Evolutionary conservation across 1,140 invertebrate species (phyloP).

Genomic region (Platorchestia sp.): DNA sequence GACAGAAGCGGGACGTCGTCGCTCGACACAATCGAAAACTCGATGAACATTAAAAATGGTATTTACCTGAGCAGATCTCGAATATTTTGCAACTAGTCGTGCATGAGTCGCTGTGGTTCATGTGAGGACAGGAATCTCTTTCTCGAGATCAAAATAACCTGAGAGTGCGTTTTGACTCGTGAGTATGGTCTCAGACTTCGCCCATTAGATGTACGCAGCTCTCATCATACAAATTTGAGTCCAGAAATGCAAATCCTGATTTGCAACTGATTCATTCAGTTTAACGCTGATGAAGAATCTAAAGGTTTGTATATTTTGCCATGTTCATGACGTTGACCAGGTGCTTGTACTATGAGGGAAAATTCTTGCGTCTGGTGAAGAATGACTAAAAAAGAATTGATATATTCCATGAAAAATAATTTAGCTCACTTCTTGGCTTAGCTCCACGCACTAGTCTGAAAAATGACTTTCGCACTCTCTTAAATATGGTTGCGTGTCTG

Average conservation of each 20-base stretch:
- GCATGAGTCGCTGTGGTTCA: not conserved
- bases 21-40: not conserved
- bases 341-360: not conserved
- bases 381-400: not conserved
- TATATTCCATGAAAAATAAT: not conserved
- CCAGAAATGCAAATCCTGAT: not conserved
- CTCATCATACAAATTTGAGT: not conserved
- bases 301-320: not conserved
- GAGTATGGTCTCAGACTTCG: not conserved
- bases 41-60: not conserved
- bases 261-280: not conserved
- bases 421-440: not conserved
- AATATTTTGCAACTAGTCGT: not conserved
- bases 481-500: too few relatives aligned
- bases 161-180: not conserved
- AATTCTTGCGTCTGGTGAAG: not conserved
- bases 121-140: not conserved
- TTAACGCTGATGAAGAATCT: not conserved
- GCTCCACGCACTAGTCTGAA: too few relatives aligned
- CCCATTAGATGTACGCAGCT: not conserved
- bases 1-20: not conserved
- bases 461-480: too few relatives aligned
- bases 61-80: not conserved
- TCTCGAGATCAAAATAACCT: not conserved
- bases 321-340: not conserved